Conservation (phyloP, 2,113 vertebrate genomes). For the Rafetus swinhoei region DNA sequence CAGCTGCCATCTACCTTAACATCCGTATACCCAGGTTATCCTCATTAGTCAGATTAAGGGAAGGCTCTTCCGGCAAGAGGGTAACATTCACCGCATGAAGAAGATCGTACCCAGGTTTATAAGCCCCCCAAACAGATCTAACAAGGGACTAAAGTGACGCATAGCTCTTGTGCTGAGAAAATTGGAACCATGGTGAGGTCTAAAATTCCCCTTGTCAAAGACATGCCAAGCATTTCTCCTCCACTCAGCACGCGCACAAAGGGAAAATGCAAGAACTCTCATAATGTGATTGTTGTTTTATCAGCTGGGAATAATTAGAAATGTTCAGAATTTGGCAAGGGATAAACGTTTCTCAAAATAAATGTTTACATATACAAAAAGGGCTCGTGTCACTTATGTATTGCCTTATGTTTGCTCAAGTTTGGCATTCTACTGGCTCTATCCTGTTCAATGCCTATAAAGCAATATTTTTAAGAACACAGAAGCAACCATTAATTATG, state of each 20-base stretch:
- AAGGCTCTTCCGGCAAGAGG: not conserved
- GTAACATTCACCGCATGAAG: not conserved
- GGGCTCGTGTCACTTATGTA: not conserved
- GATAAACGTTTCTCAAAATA: not conserved
- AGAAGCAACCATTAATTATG: not conserved
- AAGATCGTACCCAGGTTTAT: not conserved
- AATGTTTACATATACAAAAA: not conserved
- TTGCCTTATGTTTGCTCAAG: not conserved
- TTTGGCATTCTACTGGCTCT: not conserved
- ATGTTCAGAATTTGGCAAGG: not conserved
- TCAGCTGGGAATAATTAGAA: not conserved
- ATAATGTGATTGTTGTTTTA: not conserved
- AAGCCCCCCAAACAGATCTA: not conserved
- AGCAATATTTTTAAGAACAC: not conserved
- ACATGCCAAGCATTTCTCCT: not conserved
- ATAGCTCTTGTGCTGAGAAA: not conserved
- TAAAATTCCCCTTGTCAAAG: not conserved
- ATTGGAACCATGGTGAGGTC: not conserved
- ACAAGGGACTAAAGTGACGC: not conserved
- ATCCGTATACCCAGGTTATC: not conserved
- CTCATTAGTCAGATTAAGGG: not conserved
- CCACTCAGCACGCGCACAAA: not conserved
- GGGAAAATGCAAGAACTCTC: not conserved
- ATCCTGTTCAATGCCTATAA: not conserved
- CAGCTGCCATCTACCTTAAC: not conserved